Conservation (phyloP, 2,797 vertebrate genomes). For the Alectoris magna region DNA sequence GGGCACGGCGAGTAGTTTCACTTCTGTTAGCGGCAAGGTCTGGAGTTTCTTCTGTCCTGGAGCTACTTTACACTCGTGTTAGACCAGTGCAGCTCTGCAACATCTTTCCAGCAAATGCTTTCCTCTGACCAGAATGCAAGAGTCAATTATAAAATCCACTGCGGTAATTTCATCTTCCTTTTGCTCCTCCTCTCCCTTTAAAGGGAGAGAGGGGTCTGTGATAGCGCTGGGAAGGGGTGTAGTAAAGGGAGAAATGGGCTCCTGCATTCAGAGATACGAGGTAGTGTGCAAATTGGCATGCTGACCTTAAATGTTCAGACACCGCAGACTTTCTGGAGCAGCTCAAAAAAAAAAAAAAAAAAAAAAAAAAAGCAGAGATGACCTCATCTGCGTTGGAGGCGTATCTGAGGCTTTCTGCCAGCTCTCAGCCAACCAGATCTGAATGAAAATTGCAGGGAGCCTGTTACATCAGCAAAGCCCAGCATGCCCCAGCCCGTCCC, state of each 20-base stretch:
- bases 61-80: not conserved
- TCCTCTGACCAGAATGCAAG: slow-evolving; percentile 1
- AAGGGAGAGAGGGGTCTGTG: slow-evolving; percentile 14
- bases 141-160: slow-evolving; percentile 56
- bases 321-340: slow-evolving; percentile 21
- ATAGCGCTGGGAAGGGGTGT: not conserved
- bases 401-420: slow-evolving; percentile 66
- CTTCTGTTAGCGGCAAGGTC: slow-evolving; percentile 8
- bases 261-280: not conserved
- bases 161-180: slow-evolving; percentile 57
- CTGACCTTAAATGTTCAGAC: slow-evolving; percentile 39
- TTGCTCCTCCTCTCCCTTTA: slow-evolving; percentile 63
- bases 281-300: not conserved
- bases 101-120: not conserved
- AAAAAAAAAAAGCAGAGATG: slow-evolving; percentile 52
- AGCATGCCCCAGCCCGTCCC: slow-evolving; percentile 71
- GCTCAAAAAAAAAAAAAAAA: not conserved
- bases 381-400: slow-evolving; percentile 75
- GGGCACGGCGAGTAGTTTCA: slow-evolving; percentile 28
- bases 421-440: slow-evolving; percentile 73
- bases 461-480: slow-evolving; percentile 83
- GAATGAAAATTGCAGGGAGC: slow-evolving; percentile 75
- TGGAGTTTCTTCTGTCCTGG: slow-evolving; percentile 40
- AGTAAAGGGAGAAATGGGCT: not conserved
- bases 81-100: not conserved